These are phyloP conservation scores for Macquaria ambigua DNA, from an alignment of 2,113 vertebrate species.

Conservation along the genomic window DNA sequence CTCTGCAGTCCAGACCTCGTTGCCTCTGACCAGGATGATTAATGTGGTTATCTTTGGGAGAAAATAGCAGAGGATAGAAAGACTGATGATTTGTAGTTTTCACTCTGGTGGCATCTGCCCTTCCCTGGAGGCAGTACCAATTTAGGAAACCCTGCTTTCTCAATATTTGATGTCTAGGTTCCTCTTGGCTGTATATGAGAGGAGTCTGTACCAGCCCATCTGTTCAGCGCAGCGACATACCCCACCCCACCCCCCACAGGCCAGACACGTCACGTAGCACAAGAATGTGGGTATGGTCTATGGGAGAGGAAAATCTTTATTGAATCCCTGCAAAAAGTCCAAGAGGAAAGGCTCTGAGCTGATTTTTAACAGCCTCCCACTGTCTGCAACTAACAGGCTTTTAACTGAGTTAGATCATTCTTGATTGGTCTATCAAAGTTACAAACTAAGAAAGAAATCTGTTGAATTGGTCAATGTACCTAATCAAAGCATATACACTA, in stretches of 20 bases:
- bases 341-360: background rate
- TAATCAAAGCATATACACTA: background rate
- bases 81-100: constrained; percentile 53
- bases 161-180: constrained; percentile 63
- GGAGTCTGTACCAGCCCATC: constrained; percentile 17
- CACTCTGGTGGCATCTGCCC: constrained; percentile 33
- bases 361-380: constrained; percentile 1
- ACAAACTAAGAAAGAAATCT: background rate
- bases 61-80: constrained; percentile 41
- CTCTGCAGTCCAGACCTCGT: constrained; percentile 19
- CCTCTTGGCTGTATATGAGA: constrained; percentile 46
- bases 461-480: background rate
- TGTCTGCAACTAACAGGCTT: background rate
- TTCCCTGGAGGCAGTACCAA: constrained; percentile 47
- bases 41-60: constrained; percentile 60
- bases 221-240: constrained; percentile 45
- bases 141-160: constrained; percentile 60
- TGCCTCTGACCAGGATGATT: constrained; percentile 40
- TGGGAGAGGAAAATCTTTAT: constrained; percentile 48
- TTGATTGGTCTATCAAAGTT: background rate
- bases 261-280: constrained; percentile 65
- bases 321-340: constrained; percentile 46
- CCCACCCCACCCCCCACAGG: background rate
- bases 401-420: background rate
- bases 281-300: constrained; percentile 65